phyloP scores from a whole-genome alignment of 2,888 invertebrate genomes.

The Seira ritae region DNA sequence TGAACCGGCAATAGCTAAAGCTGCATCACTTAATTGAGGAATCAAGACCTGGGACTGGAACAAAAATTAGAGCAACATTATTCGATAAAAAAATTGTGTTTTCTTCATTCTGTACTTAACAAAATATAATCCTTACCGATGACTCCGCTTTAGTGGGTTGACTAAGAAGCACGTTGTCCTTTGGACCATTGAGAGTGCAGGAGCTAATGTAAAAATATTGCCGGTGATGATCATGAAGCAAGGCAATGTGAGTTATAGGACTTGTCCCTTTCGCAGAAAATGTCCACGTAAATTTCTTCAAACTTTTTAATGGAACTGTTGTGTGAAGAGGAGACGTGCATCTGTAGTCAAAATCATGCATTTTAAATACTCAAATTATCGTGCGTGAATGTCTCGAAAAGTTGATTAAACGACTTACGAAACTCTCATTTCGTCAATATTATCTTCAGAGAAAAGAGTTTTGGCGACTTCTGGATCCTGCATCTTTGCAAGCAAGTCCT shows the following conservation, averaged over 20 bases:
- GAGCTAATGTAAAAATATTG: slow-evolving; percentile 72
- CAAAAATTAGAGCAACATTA: not conserved
- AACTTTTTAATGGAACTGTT: slow-evolving; percentile 61
- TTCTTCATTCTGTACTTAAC: not conserved
- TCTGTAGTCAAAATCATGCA: slow-evolving; percentile 42
- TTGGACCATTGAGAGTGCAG: slow-evolving; percentile 63
- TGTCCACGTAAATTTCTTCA: slow-evolving; percentile 68
- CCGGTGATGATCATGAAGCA: slow-evolving; percentile 71
- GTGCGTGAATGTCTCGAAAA: too few relatives aligned
- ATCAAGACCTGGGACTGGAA: slow-evolving; percentile 63
- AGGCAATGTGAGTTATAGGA: slow-evolving; percentile 65
- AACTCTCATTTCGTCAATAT: slow-evolving; percentile 59
- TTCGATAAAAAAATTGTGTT: not conserved
- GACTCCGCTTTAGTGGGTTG: slow-evolving; percentile 44
- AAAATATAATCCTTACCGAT: slow-evolving; percentile 28
- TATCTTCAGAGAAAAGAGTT: slow-evolving; percentile 59
- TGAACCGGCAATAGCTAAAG: slow-evolving; percentile 51
- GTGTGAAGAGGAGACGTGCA: slow-evolving; percentile 63
- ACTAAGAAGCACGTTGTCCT: slow-evolving; percentile 60
- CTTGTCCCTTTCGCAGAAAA: slow-evolving; percentile 66
- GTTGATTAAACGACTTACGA: slow-evolving; percentile 61
- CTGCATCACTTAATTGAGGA: slow-evolving; percentile 60
- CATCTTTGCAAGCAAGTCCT: slow-evolving; percentile 56
- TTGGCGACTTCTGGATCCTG: slow-evolving; percentile 49
- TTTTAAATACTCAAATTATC: too few relatives aligned